Evolutionary conservation across 35 echinoderm and acorn worm species (phyloP).

Genomic region (Diadema setosum): DNA sequence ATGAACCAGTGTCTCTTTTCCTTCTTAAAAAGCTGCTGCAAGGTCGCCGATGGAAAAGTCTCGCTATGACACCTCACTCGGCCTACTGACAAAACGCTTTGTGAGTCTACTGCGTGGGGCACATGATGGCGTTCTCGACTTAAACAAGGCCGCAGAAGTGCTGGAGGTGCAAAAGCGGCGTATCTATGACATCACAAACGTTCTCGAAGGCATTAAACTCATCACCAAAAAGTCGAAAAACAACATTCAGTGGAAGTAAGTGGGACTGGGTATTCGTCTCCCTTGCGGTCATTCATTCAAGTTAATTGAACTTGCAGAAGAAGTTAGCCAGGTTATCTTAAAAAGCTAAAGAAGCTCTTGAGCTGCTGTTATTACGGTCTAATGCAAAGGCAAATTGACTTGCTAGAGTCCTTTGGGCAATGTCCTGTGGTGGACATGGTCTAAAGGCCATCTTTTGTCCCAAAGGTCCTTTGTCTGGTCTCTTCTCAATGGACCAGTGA

Average conservation of each 20-base stretch:
- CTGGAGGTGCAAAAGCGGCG: conserved; percentile 89
- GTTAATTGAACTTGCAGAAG: too few species aligned
- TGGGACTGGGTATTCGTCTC: background rate
- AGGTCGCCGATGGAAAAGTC: conserved; percentile 95
- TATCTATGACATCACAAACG: conserved; percentile 99
- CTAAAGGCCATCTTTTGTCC: too few species aligned
- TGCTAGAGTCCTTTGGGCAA: too few species aligned
- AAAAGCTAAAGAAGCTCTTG: too few species aligned
- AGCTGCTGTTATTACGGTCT: too few species aligned
- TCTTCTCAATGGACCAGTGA: too few species aligned
- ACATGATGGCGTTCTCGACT: conserved; percentile 85
- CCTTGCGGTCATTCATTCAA: background rate
- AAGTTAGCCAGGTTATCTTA: too few species aligned
- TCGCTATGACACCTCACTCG: conserved; percentile 95
- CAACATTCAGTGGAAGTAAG: conserved; percentile 99
- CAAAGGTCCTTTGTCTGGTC: too few species aligned
- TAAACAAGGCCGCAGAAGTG: conserved; percentile 89
- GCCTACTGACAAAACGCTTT: conserved; percentile 95
- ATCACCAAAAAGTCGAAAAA: conserved; percentile 98
- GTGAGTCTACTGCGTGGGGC: conserved; percentile 83
- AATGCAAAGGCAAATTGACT: too few species aligned
- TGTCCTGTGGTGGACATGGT: too few species aligned
- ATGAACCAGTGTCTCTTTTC: background rate
- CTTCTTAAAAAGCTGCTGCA: background rate
- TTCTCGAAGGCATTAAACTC: conserved; percentile 97